phyloP scores from a whole-genome alignment of 2,888 invertebrate genomes.

The Mesochorus sp. region DNA sequence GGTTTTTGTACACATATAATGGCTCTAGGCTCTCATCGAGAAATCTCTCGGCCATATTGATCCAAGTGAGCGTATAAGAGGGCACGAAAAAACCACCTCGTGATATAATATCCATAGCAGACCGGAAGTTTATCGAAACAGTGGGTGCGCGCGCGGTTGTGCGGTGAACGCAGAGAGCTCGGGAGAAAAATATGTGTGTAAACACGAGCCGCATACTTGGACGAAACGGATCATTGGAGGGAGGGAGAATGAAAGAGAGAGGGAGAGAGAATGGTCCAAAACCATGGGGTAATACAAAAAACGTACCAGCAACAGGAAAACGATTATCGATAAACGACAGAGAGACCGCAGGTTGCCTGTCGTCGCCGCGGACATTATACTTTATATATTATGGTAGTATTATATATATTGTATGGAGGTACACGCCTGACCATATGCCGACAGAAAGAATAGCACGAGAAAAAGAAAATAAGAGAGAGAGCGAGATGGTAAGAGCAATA shows the following conservation, averaged over 20 bases:
- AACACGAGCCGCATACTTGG: conserved; percentile 28
- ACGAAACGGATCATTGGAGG: conserved; percentile 44
- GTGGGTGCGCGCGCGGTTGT: conserved; percentile 5
- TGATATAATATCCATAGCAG: conserved; percentile 11
- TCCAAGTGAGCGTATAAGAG: conserved; percentile 11
- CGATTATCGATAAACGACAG: conserved; percentile 77
- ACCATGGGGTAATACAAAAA: conserved; percentile 25
- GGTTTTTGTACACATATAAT: conserved; percentile 24
- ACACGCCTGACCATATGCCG: conserved; percentile 60
- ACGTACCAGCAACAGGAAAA: conserved; percentile 60
- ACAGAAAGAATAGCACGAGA: conserved; percentile 40
- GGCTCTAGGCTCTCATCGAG: conserved; percentile 47
- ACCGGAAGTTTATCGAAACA: conserved; percentile 55
- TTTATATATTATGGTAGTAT: conserved; percentile 30
- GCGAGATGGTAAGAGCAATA: conserved; percentile 9
- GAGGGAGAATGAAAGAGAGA: background rate
- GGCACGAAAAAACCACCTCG: conserved; percentile 1
- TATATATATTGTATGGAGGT: conserved; percentile 22
- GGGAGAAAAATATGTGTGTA: conserved; percentile 20
- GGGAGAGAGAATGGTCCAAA: conserved; percentile 55
- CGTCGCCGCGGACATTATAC: conserved; percentile 65
- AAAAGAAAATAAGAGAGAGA: conserved; percentile 11
- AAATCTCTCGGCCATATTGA: conserved; percentile 55
- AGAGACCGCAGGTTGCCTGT: conserved; percentile 77
- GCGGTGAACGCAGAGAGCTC: conserved; percentile 12